Evolutionary conservation across 1,140 invertebrate genomes (phyloP).

Genomic region (Papilio helenus): DNA sequence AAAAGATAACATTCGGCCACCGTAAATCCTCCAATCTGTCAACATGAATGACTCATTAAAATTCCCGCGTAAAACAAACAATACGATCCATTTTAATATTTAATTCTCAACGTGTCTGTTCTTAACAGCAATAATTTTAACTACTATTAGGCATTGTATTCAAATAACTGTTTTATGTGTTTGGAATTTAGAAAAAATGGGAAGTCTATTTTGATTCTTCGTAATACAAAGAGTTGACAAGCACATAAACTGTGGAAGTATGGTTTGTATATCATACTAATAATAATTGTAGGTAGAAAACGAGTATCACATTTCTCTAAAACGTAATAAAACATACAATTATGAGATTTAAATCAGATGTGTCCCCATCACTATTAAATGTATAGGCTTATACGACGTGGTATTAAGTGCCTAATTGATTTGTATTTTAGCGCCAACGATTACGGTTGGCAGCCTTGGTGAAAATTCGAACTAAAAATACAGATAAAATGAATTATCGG

Average conservation of each 20-base stretch:
- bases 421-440: too few species aligned
- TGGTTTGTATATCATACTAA: background rate
- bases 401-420: too few species aligned
- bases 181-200: conserved; percentile 8
- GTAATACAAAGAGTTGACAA: background rate
- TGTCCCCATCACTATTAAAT: too few species aligned
- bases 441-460: too few species aligned
- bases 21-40: conserved; percentile 36
- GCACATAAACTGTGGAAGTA: background rate
- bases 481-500: too few species aligned
- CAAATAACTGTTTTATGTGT: conserved; percentile 17
- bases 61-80: conserved; percentile 36
- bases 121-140: conserved; percentile 28
- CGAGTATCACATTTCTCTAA: too few species aligned
- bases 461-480: too few species aligned
- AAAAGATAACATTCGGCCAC: conserved; percentile 35
- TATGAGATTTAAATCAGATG: too few species aligned
- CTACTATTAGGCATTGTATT: conserved; percentile 21
- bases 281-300: too few species aligned
- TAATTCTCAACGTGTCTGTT: conserved; percentile 22
- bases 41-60: conserved; percentile 35
- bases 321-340: too few species aligned
- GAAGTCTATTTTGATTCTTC: background rate
- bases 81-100: conserved; percentile 17
- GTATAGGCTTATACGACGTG: too few species aligned